These are phyloP conservation scores for Stigmatopora argus DNA, from an alignment of 2,113 vertebrate species.

Conservation along the genomic window DNA sequence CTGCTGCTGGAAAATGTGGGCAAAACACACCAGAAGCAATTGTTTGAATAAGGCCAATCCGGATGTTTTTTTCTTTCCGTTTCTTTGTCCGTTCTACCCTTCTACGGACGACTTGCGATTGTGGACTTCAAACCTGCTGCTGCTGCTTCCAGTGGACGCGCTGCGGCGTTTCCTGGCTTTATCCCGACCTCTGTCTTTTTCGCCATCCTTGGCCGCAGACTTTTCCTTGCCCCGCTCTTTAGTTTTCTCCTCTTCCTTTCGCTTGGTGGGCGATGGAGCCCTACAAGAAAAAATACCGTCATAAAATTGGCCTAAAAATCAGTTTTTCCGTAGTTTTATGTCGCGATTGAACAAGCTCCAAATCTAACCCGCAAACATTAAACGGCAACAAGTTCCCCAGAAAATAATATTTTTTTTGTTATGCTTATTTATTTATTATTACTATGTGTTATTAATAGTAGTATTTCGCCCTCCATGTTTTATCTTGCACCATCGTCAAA, in stretches of 20 bases:
- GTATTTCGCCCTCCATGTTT: too few relatives aligned
- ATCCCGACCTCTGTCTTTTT: slow-evolving; percentile 89
- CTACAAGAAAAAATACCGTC: slow-evolving; percentile 49
- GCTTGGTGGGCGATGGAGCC: slow-evolving; percentile 94
- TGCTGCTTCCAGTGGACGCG: slow-evolving; percentile 88
- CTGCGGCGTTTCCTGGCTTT: slow-evolving; percentile 88
- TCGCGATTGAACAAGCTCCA: too few relatives aligned
- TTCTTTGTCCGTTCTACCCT: background rate
- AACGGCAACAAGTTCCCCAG: too few relatives aligned
- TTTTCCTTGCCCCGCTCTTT: slow-evolving; percentile 95
- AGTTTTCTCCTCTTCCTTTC: slow-evolving; percentile 91
- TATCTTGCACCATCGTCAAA: too few relatives aligned
- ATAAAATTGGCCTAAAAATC: background rate
- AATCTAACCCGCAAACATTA: too few relatives aligned
- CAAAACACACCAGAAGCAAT: background rate
- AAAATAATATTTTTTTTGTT: too few relatives aligned
- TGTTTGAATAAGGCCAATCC: background rate
- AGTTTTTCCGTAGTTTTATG: too few relatives aligned
- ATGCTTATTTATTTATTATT: too few relatives aligned
- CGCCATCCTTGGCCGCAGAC: slow-evolving; percentile 78
- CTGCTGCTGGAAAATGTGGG: slow-evolving; percentile 78
- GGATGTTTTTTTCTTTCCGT: background rate
- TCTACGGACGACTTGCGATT: background rate
- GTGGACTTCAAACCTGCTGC: slow-evolving; percentile 71
- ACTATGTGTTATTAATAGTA: too few relatives aligned